Base-by-base conservation (phyloP, 2,113 vertebrate species). In the Candoia aspera region DNA sequence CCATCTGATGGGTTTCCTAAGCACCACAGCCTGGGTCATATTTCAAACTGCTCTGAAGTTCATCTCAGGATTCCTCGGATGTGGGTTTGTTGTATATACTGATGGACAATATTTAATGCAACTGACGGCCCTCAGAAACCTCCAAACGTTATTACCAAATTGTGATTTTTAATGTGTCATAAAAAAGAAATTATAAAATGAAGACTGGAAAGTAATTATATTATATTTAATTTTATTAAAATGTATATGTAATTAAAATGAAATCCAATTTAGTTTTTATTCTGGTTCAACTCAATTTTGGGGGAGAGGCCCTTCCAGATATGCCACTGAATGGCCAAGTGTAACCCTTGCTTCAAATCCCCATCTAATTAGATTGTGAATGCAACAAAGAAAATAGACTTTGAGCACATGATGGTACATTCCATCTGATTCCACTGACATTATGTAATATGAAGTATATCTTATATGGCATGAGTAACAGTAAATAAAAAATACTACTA, bases 401-500 rank as follows among this genome's bases (percentile, higher is more conserved):
- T 37, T 37, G n/a, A 6, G 68, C 8, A 73, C 2, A 6, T 33
- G 91, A 93, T 17, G 29, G 42, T 0, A 0, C 0, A 0, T 6
- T 90, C 54, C 5, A 93, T 2, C 6, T 3, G 0, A 0, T 46
- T 26, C 15, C 33, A 58, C 62, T 84, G 42, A 58, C 23, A 84
- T 79, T 33, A 1, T 90, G 37, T 91, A 89, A 57, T 84, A 42
- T 58, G 55, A 17, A 83, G 6, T 53, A 10, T 55, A 26, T 89
- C 33, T 55, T 68, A 57, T 91, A 11, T 37, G 62, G 58, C 64
- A 64, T 62, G 9, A 46, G 49, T 93, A 89, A 84, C 53, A 62
- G 6, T 2, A 54, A 87, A n/a, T 62, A 89, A 29, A 68, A 90
- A 93, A n/a, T 11, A 53, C 5, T 4, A 2, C 68, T 86, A 86